phyloP scores from a whole-genome alignment of 2,797 vertebrate species.

The Aythya fuligula region DNA sequence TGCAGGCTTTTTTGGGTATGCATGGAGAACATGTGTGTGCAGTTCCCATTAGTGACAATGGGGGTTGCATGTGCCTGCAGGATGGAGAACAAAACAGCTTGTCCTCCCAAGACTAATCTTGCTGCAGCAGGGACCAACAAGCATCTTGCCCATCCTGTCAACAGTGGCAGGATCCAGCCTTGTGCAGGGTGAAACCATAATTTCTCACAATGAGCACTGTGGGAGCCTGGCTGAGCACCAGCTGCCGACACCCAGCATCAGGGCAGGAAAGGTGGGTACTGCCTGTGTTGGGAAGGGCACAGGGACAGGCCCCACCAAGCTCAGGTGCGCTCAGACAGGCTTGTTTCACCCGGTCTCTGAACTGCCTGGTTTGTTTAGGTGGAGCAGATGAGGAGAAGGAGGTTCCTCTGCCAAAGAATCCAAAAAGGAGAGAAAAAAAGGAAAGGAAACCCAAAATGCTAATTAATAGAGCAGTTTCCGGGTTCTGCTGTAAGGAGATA shows the following conservation, averaged over 20 bases:
- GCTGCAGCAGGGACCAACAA: background rate
- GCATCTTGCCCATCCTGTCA: background rate
- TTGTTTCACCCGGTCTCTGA: background rate
- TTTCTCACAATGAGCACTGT: background rate
- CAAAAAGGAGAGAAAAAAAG: background rate
- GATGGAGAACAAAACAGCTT: background rate
- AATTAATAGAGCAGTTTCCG: constrained; percentile 13
- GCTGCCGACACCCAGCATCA: accelerated
- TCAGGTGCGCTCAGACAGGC: background rate
- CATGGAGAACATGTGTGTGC: accelerated
- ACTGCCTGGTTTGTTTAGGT: background rate
- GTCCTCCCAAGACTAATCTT: background rate
- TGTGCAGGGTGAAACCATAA: background rate
- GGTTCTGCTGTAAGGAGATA: background rate
- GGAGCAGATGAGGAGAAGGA: constrained; percentile 26
- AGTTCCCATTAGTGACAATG: background rate
- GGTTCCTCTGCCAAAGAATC: constrained; percentile 15
- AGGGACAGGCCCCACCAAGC: background rate
- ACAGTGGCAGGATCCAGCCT: background rate
- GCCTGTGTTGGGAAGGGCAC: accelerated
- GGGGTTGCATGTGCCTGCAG: background rate
- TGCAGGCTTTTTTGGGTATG: background rate
- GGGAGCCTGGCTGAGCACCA: background rate
- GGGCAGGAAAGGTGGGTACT: background rate
- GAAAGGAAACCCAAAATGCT: constrained; percentile 27